A percentile compares a stretch with the other conserved stretches of the same genome.
Conservation (phyloP, 2,888 invertebrate species). For the Eubasilissa splendida region DNA sequence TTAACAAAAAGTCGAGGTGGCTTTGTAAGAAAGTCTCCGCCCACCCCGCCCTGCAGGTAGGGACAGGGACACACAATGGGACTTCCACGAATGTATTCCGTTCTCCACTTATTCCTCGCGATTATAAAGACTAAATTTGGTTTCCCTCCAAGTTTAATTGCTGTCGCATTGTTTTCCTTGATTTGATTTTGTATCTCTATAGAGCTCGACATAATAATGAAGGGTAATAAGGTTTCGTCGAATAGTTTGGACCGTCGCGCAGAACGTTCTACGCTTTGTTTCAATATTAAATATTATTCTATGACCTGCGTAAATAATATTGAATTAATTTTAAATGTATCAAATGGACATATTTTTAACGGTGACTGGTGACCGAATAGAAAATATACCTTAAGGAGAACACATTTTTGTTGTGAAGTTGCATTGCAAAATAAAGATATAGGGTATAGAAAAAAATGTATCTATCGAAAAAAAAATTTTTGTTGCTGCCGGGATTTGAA, state of each 20-base stretch:
- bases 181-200: constrained; percentile 73
- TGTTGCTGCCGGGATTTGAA: too few relatives aligned
- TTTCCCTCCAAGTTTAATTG: constrained; percentile 69
- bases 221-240: constrained; percentile 53
- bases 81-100: constrained; percentile 43
- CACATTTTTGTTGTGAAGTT: too few relatives aligned
- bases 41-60: constrained; percentile 4
- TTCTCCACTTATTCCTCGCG: constrained; percentile 55
- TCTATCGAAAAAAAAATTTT: too few relatives aligned
- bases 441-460: too few relatives aligned
- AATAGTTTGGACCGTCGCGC: constrained; percentile 34
- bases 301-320: too few relatives aligned
- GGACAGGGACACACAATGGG: constrained; percentile 13
- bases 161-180: constrained; percentile 69
- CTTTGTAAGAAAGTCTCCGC: constrained; percentile 22
- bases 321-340: too few relatives aligned
- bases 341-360: too few relatives aligned
- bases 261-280: constrained; percentile 32
- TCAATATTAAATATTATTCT: neutral
- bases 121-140: constrained; percentile 61
- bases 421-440: too few relatives aligned
- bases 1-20: constrained; percentile 55
- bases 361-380: too few relatives aligned
- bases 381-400: too few relatives aligned
- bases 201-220: constrained; percentile 61